Evolutionary conservation across 2,888 invertebrate species (phyloP), one percentile per base, ranked within the genome.

Genomic region (Ceratothoa steindachneri): DNA sequence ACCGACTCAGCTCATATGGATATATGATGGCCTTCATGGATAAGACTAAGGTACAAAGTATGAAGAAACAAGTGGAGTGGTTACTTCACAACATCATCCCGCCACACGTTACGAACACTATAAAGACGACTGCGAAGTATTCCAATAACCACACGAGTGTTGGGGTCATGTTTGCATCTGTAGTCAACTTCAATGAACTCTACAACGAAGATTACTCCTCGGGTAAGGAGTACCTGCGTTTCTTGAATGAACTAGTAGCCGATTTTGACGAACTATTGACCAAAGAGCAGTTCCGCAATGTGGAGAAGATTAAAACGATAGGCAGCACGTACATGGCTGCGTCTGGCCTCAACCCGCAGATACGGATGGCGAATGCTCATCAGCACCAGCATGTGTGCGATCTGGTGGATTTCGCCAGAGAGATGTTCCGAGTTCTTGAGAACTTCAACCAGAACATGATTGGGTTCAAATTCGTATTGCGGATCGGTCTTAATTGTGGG

Each of bases 311-410:
- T 80, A 98, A 98, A 85, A 97, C 97, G 0, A 97, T 97, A 77
- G 95, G 95, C 3, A 93, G 94, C 80, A 95, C 96, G 0, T 97
- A 96, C 82, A 98, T 98, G 97, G 97, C 96, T 0, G 97, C 97
- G 0, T 93, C 95, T 75, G 97, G 97, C 0, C 86, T 98, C 73
- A 95, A 97, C 85, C 93, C 94, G 0, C 88, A 88, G 75, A 87
- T 90, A 81, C 88, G 94, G 2, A 65, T 30, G 30, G 28, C 88
- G 64, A 90, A 90, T 80, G 86, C 88, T 27, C 88, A 90, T 80
- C 88, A 90, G 1, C 86, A 92, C 83, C 90, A 91, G 30, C 93
- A 95, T 83, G 85, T 94, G n/a, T 90, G 89, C 83, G 91, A 93
- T 28, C 86, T 98, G 53, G 89, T 98, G 89, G 95, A 97, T 82